phyloP scores from a whole-genome alignment of 2,888 invertebrate species.

The Ophion costatus region DNA sequence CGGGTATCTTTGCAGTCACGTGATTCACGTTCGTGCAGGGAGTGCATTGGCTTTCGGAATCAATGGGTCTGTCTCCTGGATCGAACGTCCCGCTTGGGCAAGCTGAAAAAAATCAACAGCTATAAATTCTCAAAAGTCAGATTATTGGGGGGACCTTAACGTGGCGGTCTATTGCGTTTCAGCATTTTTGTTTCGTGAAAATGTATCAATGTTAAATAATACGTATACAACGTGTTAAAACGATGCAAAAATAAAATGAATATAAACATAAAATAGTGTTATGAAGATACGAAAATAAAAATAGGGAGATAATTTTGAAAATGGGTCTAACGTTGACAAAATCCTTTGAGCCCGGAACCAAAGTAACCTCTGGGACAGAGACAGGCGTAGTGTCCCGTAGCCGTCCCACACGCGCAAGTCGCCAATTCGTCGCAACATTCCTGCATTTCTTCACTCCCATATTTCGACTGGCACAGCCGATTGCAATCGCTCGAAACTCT shows the following conservation, averaged over 20 bases:
- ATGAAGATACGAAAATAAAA: background rate
- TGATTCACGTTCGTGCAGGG: slow-evolving; percentile 88
- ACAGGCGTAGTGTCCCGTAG: slow-evolving; percentile 89
- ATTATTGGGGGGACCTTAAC: background rate
- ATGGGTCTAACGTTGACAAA: slow-evolving; percentile 85
- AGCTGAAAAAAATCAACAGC: slow-evolving; percentile 81
- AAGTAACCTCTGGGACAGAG: slow-evolving; percentile 87
- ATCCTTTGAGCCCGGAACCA: slow-evolving; percentile 86
- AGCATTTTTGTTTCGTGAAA: background rate
- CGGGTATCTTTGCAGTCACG: slow-evolving; percentile 85
- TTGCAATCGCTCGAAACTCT: slow-evolving; percentile 84
- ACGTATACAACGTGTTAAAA: too few species aligned
- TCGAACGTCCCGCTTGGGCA: slow-evolving; percentile 88
- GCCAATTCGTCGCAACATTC: slow-evolving; percentile 87
- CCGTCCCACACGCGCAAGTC: slow-evolving; percentile 87
- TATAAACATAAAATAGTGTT: background rate
- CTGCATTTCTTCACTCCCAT: slow-evolving; percentile 71
- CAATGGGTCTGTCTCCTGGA: slow-evolving; percentile 84
- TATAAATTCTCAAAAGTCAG: background rate
- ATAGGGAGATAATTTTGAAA: background rate
- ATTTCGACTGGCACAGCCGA: slow-evolving; percentile 83
- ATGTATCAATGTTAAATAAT: background rate
- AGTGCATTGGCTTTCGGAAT: slow-evolving; percentile 83
- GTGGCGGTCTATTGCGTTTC: too few species aligned
- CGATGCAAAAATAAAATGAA: too few species aligned